Evolutionary conservation across 2,797 vertebrate species (phyloP).

Genomic region (Strix occidentalis): DNA sequence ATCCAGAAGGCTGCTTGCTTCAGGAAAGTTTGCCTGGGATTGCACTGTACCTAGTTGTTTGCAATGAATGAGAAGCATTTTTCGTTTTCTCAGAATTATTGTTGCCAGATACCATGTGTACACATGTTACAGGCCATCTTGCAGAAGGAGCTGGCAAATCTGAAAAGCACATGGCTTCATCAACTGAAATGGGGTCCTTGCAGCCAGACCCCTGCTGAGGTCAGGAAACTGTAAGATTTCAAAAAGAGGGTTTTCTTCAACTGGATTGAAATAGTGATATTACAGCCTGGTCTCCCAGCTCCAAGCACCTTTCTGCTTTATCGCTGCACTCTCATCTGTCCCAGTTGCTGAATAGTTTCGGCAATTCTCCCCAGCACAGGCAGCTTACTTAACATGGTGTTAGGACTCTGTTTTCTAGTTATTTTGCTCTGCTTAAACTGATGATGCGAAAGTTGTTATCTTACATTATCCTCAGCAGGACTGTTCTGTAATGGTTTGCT

Average conservation of each 20-base stretch:
- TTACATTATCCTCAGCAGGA: not conserved
- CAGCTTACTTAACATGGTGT: not conserved
- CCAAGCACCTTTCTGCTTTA: not conserved
- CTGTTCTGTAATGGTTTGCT: not conserved
- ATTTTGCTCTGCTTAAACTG: not conserved
- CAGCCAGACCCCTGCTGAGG: not conserved
- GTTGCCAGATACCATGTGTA: constrained; percentile 49
- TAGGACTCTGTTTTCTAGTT: not conserved
- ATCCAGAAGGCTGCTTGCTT: not conserved
- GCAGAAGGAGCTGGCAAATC: constrained; percentile 42
- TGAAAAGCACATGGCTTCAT: not conserved
- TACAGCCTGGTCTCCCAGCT: not conserved
- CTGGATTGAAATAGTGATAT: not conserved
- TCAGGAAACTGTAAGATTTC: constrained; percentile 5
- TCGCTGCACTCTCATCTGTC: not conserved
- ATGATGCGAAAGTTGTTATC: not conserved
- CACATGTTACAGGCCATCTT: constrained; percentile 32
- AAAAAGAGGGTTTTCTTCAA: not conserved
- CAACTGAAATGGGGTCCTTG: not conserved
- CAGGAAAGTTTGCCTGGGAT: constrained; percentile 15
- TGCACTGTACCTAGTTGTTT: constrained; percentile 48
- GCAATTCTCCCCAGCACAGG: not conserved
- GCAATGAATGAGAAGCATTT: constrained; percentile 59
- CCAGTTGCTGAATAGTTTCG: not conserved
- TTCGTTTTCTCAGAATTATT: constrained; percentile 53